phyloP scores from a whole-genome alignment of 1,140 invertebrate species.

The Cotesia glomerata region DNA sequence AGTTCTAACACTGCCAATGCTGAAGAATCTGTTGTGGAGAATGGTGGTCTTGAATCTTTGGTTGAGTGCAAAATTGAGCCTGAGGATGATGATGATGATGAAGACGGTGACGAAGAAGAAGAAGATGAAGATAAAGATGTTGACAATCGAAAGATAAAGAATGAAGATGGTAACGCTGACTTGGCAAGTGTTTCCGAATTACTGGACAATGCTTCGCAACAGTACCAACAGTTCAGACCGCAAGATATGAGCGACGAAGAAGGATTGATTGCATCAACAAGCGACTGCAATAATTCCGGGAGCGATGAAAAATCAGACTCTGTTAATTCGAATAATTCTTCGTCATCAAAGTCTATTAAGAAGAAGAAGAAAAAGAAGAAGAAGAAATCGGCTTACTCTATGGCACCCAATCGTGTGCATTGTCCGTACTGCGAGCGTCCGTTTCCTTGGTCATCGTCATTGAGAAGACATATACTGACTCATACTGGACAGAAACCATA shows the following conservation, averaged over 20 bases:
- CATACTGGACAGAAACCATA: constrained; percentile 96
- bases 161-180: constrained; percentile 64
- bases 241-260: constrained; percentile 74
- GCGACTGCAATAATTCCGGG: constrained; percentile 81
- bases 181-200: constrained; percentile 78
- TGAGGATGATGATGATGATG: not conserved
- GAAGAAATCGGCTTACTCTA: constrained; percentile 94
- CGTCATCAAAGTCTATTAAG: constrained; percentile 45
- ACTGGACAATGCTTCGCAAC: constrained; percentile 79
- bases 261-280: constrained; percentile 75
- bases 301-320: constrained; percentile 74
- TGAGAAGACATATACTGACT: constrained; percentile 89
- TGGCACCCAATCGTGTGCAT: constrained; percentile 89
- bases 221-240: constrained; percentile 71
- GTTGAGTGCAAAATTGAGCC: constrained; percentile 2
- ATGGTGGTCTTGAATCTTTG: not conserved
- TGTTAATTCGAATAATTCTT: constrained; percentile 53
- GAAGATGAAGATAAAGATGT: constrained; percentile 22
- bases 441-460: constrained; percentile 95
- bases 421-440: constrained; percentile 91
- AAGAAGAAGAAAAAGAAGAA: constrained; percentile 65
- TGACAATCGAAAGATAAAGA: constrained; percentile 34
- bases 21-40: not conserved
- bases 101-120: constrained; percentile 17
- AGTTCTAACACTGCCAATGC: constrained; percentile 4